Evolutionary conservation across 2,888 invertebrate species (phyloP), one percentile per base, ranked within the genome.

Genomic region (Trissoscelio sp.): DNA sequence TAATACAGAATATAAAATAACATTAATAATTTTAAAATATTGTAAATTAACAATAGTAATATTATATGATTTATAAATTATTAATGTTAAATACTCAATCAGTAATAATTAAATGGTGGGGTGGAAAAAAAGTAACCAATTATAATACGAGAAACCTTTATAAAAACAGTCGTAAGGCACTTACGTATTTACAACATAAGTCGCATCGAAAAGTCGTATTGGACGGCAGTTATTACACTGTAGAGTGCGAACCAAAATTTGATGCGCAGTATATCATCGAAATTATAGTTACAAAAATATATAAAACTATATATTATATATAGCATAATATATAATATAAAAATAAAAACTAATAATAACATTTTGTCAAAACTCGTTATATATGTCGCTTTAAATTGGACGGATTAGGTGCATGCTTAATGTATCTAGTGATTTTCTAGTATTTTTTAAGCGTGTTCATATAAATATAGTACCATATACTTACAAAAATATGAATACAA

Each of bases 141-240:
- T n/a, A n/a, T n/a, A n/a, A n/a, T 12, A 44, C 57, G 51, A 60
- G 7, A 62, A 67, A 51, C 64, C 7, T 83, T 78, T 82, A 79
- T 83, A 58, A 79, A 83, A 74, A 83, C 58, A 70, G 42, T 78
- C 64, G 44, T 53, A 82, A 80, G 74, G 55, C 69, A 82, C 78
- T 82, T 60, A 42, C 39, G 20, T 83, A 83, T 83, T 78, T 80
- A 82, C 74, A 80, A 62, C 70, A 64, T 12, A 73, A 46, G 34
- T 60, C 53, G 53, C 51, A 66, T 22, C 16, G 18, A 51, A 39
- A 39, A n/a, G n/a, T n/a, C n/a, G n/a, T n/a, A n/a, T 34, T 6
- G 20, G 58, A 60, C 58, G 42, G 42, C n/a, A n/a, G n/a, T n/a
- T n/a, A n/a, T n/a, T n/a, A n/a, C n/a, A n/a, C n/a, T n/a, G n/a